Base-by-base conservation (phyloP, 2,113 vertebrate genomes). In the Micronycteris hirsuta region DNA sequence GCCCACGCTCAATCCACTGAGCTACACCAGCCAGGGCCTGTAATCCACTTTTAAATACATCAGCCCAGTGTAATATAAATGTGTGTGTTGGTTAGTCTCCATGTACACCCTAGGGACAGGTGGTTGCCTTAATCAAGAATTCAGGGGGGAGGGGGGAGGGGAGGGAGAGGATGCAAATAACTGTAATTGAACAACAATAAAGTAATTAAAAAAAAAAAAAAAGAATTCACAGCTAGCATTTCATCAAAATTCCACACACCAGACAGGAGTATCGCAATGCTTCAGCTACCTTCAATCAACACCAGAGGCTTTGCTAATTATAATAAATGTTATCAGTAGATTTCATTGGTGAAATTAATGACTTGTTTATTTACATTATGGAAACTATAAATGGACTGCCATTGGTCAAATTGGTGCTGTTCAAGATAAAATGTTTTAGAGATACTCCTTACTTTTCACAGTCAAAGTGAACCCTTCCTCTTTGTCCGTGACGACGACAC, bases 211-310 rank as follows among this genome's bases (percentile, higher is more conserved):
- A n/a, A n/a, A n/a, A n/a, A n/a, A n/a, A n/a, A n/a, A n/a, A n/a
- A 93, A 78, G 89, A 94, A 96, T 80, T 91, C 92, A 93, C 47
- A 89, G 77, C 28, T 82, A 56, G 88, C 89, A 86, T 68, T 94
- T 94, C 76, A 96, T 91, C 96, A 91, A 76, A 88, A 67, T 31
- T 78, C 82, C 89, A 83, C 93, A 93, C 28, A 65, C 22, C 54
- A 70, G 22, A 93, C 70, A 92, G 17, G 56, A 61, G 17, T 20
- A 49, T 24, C 52, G 47, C 38, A n/a, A 65, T 36, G 19, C 67
- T 70, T 54, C 45, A 56, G 81, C 86, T 77, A 61, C 67, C 63
- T 89, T 91, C 77, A 38, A 63, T 94, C 95, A 83, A 86, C 78
- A 93, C 22, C 33, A 68, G 61, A 78, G 41, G 68, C 83, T 67